phyloP scores from a whole-genome alignment of 2,797 vertebrate genomes.

The Odontamblyopus rebecca region DNA sequence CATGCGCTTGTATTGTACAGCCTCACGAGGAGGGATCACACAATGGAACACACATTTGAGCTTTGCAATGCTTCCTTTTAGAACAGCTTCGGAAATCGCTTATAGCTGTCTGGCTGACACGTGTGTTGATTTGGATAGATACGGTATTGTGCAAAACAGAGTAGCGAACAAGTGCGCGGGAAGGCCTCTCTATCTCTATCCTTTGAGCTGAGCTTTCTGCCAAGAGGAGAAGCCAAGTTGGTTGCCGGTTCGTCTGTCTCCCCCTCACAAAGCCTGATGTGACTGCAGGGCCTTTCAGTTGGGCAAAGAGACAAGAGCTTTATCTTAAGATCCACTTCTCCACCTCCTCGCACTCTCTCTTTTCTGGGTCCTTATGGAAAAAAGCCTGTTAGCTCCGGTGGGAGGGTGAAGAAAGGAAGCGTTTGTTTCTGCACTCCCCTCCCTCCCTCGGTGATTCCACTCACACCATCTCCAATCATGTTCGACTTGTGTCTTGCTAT shows the following conservation, averaged over 20 bases:
- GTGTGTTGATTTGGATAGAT: slow-evolving; percentile 74
- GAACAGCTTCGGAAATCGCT: slow-evolving; percentile 64
- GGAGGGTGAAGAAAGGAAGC: slow-evolving; percentile 40
- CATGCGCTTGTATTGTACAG: slow-evolving; percentile 52
- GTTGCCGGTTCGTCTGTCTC: slow-evolving; percentile 56
- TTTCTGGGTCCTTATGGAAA: slow-evolving; percentile 42
- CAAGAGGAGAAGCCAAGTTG: slow-evolving; percentile 70
- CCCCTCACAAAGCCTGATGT: slow-evolving; percentile 68
- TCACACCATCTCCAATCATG: slow-evolving; percentile 40
- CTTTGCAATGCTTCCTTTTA: slow-evolving; percentile 64
- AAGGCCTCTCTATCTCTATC: slow-evolving; percentile 57
- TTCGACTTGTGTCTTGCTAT: slow-evolving; percentile 53
- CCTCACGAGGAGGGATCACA: slow-evolving; percentile 33
- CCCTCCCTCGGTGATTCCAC: slow-evolving; percentile 39
- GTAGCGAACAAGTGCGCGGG: slow-evolving; percentile 66
- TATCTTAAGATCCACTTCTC: slow-evolving; percentile 75
- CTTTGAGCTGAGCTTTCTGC: slow-evolving; percentile 56
- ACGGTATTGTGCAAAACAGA: slow-evolving; percentile 66
- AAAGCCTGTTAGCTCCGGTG: slow-evolving; percentile 72
- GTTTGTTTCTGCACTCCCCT: slow-evolving; percentile 34
- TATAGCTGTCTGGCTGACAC: slow-evolving; percentile 73
- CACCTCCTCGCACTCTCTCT: slow-evolving; percentile 49
- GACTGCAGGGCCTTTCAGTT: slow-evolving; percentile 69
- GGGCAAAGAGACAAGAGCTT: slow-evolving; percentile 71
- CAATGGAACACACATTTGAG: slow-evolving; percentile 60